Conservation (phyloP, 2,888 invertebrate species). For the Hirtodrosophila cameraria region DNA sequence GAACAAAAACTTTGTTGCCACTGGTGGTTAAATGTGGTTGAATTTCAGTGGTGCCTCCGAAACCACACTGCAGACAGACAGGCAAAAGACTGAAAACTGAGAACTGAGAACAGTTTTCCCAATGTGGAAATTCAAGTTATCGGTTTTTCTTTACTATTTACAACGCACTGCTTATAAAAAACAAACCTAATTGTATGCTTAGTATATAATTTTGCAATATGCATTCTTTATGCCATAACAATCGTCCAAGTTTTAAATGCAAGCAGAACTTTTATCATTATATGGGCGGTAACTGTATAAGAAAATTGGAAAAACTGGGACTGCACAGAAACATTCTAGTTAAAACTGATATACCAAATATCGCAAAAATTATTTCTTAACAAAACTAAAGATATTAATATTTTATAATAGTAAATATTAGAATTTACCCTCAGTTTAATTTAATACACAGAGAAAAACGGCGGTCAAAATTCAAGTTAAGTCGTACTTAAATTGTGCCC, state of each 20-base stretch:
- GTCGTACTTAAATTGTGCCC: no score
- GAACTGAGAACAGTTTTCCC: not conserved
- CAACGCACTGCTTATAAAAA: slow-evolving; percentile 19
- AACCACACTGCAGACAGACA: not conserved
- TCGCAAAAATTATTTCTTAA: no score
- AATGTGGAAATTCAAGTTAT: slow-evolving; percentile 21
- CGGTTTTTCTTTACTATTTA: slow-evolving; percentile 15
- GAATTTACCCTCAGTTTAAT: no score
- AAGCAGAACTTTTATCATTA: slow-evolving; percentile 31
- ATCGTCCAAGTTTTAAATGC: slow-evolving; percentile 19
- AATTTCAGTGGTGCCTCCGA: not conserved
- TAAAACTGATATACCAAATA: no score
- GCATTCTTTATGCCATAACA: slow-evolving; percentile 22
- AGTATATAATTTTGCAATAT: slow-evolving; percentile 38
- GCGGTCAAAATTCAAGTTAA: no score
- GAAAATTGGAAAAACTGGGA: no score
- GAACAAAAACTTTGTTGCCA: slow-evolving; percentile 64
- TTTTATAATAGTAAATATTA: no score
- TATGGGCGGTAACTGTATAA: slow-evolving; percentile 12
- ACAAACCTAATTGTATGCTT: slow-evolving; percentile 36
- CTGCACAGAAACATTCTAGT: no score
- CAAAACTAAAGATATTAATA: no score
- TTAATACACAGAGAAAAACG: no score
- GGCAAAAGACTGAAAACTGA: not conserved
- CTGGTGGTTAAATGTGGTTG: slow-evolving; percentile 1